These are phyloP conservation scores for Orchestia grillus DNA, from an alignment of 1,140 invertebrate species.

Conservation along the genomic window DNA sequence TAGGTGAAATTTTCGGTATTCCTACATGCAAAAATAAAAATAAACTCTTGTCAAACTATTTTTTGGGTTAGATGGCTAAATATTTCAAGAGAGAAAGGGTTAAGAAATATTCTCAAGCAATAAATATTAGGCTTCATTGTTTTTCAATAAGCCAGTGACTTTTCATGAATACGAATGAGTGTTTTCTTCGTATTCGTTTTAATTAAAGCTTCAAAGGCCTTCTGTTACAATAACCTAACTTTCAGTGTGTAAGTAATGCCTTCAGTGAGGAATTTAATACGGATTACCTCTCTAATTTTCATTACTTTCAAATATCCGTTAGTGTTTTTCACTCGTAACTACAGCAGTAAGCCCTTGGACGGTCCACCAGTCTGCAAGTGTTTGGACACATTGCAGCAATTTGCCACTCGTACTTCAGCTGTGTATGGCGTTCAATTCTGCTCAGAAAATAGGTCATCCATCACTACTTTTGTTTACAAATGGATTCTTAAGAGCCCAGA, in stretches of 20 bases:
- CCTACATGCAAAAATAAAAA: too few species aligned
- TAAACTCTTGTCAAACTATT: too few species aligned
- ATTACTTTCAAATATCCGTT: background rate
- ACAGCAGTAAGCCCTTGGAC: background rate
- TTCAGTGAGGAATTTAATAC: background rate
- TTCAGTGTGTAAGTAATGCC: background rate
- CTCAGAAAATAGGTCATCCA: background rate
- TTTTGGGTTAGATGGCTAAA: too few species aligned
- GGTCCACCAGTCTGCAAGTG: background rate
- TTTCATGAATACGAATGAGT: too few species aligned
- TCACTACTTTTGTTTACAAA: background rate
- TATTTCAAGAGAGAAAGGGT: too few species aligned
- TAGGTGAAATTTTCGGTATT: too few species aligned
- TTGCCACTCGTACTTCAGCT: background rate
- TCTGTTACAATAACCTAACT: background rate
- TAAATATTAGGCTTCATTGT: too few species aligned
- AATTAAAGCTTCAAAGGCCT: background rate
- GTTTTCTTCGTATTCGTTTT: too few species aligned
- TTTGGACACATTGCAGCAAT: background rate
- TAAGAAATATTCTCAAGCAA: too few species aligned
- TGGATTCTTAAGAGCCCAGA: background rate
- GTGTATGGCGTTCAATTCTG: background rate
- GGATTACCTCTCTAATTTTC: background rate
- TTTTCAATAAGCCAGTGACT: too few species aligned
- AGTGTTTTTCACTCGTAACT: background rate